phyloP scores from a whole-genome alignment of 2,797 vertebrate genomes.

The Leuciscus waleckii region DNA sequence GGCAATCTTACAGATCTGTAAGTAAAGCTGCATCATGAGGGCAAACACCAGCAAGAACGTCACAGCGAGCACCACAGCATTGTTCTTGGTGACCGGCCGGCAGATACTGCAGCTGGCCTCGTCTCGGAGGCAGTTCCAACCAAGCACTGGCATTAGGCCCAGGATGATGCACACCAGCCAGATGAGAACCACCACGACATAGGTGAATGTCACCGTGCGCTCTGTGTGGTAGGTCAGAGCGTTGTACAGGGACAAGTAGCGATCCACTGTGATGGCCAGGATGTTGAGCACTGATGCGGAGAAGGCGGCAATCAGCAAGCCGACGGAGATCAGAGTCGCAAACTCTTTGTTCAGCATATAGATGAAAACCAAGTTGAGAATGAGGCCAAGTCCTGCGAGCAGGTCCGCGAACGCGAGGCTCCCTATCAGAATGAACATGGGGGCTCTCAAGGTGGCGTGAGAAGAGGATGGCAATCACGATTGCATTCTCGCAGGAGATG shows the following conservation, averaged over 20 bases:
- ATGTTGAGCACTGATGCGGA: slow-evolving; percentile 89
- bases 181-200: slow-evolving; percentile 82
- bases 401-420: slow-evolving; percentile 88
- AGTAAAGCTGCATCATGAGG: slow-evolving; percentile 91
- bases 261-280: slow-evolving; percentile 91
- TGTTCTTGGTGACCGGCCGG: slow-evolving; percentile 86
- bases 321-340: slow-evolving; percentile 82
- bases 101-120: slow-evolving; percentile 86
- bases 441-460: slow-evolving; percentile 85
- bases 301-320: slow-evolving; percentile 86
- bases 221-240: slow-evolving; percentile 92
- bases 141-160: slow-evolving; percentile 85
- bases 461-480: slow-evolving; percentile 89
- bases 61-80: slow-evolving; percentile 86
- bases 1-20: slow-evolving; percentile 92
- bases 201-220: slow-evolving; percentile 85
- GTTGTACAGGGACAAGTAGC: slow-evolving; percentile 91
- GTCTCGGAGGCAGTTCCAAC: slow-evolving; percentile 89
- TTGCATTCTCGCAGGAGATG: slow-evolving; percentile 88
- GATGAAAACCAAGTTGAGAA: slow-evolving; percentile 86
- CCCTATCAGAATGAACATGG: slow-evolving; percentile 89
- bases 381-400: slow-evolving; percentile 86
- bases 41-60: slow-evolving; percentile 89
- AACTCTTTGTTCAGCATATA: slow-evolving; percentile 82
- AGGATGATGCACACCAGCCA: slow-evolving; percentile 83